A percentile compares a stretch with the other conserved stretches of the same genome.
phyloP scores from a whole-genome alignment of 2,797 vertebrate species.

The Takifugu ocellatus region DNA sequence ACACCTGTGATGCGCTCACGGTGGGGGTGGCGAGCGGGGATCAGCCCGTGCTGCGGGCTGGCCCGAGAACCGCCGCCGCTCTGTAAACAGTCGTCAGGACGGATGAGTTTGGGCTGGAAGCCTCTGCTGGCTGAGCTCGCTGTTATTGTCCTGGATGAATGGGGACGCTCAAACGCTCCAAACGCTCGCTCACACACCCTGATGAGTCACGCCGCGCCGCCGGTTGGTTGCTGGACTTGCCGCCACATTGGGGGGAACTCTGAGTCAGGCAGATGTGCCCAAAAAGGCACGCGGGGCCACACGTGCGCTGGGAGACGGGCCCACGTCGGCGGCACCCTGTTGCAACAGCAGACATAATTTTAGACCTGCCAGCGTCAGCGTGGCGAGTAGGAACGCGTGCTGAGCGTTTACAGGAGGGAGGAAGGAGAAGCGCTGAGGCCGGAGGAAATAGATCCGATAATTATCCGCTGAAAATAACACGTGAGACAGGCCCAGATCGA shows the following conservation, averaged over 20 bases:
- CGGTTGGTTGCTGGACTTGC: constrained; percentile 41
- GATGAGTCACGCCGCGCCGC: constrained; percentile 51
- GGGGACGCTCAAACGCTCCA: constrained; percentile 35
- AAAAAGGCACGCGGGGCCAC: constrained; percentile 29
- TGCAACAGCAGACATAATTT: constrained; percentile 26
- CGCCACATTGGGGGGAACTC: constrained; percentile 19
- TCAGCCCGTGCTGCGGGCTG: constrained; percentile 24
- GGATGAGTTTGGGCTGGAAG: constrained; percentile 40
- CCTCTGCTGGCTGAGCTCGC: constrained; percentile 42
- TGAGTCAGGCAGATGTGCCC: constrained; percentile 25
- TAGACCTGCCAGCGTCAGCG: constrained; percentile 17
- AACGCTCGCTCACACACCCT: constrained; percentile 55
- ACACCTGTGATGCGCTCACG: too few species aligned
- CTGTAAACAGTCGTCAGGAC: constrained; percentile 55
- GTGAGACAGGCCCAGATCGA: too few species aligned
- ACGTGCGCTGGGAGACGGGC: constrained; percentile 22
- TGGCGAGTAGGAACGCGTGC: not conserved
- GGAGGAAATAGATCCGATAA: too few species aligned
- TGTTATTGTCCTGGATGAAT: constrained; percentile 57
- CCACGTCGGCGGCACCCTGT: constrained; percentile 20
- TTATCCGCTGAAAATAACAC: too few species aligned
- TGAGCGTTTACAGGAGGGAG: too few species aligned
- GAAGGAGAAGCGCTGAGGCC: too few species aligned
- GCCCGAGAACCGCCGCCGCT: constrained; percentile 47
- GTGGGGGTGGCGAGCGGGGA: too few species aligned